phyloP scores from a whole-genome alignment of 2,888 invertebrate species.

The Troides helena region DNA sequence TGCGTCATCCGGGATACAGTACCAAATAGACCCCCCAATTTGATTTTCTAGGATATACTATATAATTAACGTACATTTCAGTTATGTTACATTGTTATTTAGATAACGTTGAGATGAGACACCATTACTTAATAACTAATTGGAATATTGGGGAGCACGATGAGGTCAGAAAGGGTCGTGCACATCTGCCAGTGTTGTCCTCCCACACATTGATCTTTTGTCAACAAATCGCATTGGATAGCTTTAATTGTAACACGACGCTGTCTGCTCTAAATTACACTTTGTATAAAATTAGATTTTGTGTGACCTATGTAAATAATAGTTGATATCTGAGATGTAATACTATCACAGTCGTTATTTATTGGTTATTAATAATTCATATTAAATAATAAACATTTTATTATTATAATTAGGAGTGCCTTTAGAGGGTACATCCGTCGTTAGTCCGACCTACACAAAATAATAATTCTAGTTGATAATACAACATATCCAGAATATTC shows the following conservation, averaged over 20 bases:
- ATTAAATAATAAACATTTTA: too few relatives aligned
- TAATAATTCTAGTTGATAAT: too few relatives aligned
- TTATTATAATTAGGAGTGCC: too few relatives aligned
- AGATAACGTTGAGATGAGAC: slow-evolving; percentile 36
- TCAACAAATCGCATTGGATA: slow-evolving; percentile 66
- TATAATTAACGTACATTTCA: slow-evolving; percentile 34
- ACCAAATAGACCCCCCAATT: slow-evolving; percentile 73
- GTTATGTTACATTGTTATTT: slow-evolving; percentile 34
- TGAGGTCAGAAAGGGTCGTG: slow-evolving; percentile 61
- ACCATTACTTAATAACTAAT: slow-evolving; percentile 57
- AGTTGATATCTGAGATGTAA: too few relatives aligned
- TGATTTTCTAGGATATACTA: slow-evolving; percentile 36
- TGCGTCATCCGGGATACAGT: slow-evolving; percentile 63
- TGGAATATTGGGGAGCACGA: slow-evolving; percentile 57
- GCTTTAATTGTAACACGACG: slow-evolving; percentile 78
- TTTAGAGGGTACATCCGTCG: too few relatives aligned
- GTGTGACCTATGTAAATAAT: too few relatives aligned
- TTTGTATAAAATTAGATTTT: neutral
- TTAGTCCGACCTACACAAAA: too few relatives aligned
- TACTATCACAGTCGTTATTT: too few relatives aligned
- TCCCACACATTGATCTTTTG: slow-evolving; percentile 59
- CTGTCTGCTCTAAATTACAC: slow-evolving; percentile 51
- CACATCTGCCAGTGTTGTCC: slow-evolving; percentile 74
- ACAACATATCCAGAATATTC: too few relatives aligned
- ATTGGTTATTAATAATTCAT: too few relatives aligned